Conservation (phyloP, 2,797 vertebrate genomes). For the Notolabrus celidotus region DNA sequence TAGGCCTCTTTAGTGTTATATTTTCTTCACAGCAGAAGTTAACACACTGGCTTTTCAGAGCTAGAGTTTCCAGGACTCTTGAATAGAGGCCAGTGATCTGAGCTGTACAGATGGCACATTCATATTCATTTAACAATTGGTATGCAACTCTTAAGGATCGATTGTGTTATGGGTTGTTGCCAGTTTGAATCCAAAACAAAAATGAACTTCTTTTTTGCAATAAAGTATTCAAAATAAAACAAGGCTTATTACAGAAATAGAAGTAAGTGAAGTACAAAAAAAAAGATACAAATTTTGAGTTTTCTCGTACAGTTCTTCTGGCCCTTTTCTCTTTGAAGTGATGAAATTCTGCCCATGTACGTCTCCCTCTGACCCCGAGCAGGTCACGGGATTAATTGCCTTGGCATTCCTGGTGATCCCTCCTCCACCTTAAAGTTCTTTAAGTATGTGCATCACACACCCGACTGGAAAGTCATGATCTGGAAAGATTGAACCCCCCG, state of each 20-base stretch:
- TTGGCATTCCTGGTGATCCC: constrained; percentile 63
- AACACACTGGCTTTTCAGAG: constrained; percentile 21
- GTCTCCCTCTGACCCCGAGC: constrained; percentile 46
- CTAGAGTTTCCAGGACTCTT: constrained; percentile 36
- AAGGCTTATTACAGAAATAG: background rate
- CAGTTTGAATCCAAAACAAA: too few species aligned
- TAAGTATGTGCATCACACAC: constrained; percentile 67
- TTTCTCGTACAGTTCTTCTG: constrained; percentile 3
- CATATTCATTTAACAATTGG: constrained; percentile 58
- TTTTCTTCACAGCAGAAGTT: constrained; percentile 28
- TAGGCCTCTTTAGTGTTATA: constrained; percentile 9
- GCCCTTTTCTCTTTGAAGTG: constrained; percentile 47
- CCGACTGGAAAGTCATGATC: constrained; percentile 47
- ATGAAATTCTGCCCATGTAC: constrained; percentile 59
- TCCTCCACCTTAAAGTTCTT: constrained; percentile 56
- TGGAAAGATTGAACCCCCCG: constrained; percentile 37
- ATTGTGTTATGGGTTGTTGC: constrained; percentile 1
- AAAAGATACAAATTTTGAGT: background rate
- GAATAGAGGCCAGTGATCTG: constrained; percentile 44
- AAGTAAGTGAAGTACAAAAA: constrained; percentile 4
- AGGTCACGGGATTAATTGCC: constrained; percentile 73
- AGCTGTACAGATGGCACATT: constrained; percentile 56
- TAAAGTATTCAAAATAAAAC: too few species aligned
- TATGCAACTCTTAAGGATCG: constrained; percentile 22
- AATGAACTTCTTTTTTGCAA: too few species aligned